A percentile compares a stretch with the other conserved stretches of the same genome.
phyloP scores from a whole-genome alignment of 2,113 vertebrate species.

The Syrmaticus mikado region DNA sequence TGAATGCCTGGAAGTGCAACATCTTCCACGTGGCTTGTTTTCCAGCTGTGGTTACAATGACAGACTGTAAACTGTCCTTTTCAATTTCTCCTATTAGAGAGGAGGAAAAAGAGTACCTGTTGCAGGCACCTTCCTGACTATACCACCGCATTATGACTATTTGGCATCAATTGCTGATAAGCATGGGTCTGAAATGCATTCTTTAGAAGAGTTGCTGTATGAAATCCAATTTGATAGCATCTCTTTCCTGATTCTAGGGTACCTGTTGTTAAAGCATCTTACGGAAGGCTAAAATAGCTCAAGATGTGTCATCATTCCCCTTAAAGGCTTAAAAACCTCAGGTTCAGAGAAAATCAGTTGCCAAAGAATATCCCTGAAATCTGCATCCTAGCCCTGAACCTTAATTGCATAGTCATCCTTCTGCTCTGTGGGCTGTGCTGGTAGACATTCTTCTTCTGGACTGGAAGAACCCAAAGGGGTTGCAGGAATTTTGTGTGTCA shows the following conservation, averaged over 20 bases:
- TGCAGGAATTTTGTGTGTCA: not conserved
- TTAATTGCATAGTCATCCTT: not conserved
- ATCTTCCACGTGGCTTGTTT: rapidly evolving
- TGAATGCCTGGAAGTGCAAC: not conserved
- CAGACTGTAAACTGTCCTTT: not conserved
- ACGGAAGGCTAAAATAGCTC: not conserved
- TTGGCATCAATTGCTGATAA: not conserved
- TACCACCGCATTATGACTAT: rapidly evolving
- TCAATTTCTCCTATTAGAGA: not conserved
- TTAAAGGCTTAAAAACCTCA: not conserved
- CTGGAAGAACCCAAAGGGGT: not conserved
- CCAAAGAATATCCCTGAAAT: not conserved
- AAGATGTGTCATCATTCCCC: not conserved
- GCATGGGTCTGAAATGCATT: not conserved
- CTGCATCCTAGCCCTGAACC: not conserved
- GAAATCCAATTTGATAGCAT: not conserved
- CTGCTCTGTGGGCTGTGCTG: not conserved
- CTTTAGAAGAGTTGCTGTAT: not conserved
- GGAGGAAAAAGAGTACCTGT: rapidly evolving
- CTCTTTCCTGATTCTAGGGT: not conserved
- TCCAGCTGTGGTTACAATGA: rapidly evolving
- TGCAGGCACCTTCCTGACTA: not conserved
- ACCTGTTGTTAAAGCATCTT: not conserved
- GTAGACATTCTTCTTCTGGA: not conserved
- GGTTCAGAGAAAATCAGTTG: not conserved